phyloP scores from a whole-genome alignment of 2,797 vertebrate genomes.

The Nannoperca australis region DNA sequence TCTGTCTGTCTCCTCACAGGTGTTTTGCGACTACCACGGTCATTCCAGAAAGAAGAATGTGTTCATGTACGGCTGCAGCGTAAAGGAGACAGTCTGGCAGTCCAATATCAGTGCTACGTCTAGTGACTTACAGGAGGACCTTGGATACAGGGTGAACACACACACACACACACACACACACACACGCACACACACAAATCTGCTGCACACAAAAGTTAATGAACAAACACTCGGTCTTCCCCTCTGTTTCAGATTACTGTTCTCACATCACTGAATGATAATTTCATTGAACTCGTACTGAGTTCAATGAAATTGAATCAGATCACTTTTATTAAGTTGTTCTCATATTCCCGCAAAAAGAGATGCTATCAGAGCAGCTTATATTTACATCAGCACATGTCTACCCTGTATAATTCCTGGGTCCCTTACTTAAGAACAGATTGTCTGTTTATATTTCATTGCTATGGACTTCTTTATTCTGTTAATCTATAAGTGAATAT shows the following conservation, averaged over 20 bases:
- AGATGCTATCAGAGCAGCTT: neutral
- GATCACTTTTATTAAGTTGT: conserved; percentile 22
- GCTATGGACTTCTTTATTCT: neutral
- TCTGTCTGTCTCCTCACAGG: conserved; percentile 78
- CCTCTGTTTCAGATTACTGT: conserved; percentile 13
- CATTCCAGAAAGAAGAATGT: conserved; percentile 99
- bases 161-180: conserved; percentile 14
- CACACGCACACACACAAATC: neutral
- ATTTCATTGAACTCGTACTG: conserved; percentile 21
- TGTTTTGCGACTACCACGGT: conserved; percentile 98
- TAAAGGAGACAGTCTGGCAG: conserved; percentile 98
- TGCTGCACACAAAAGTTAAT: neutral
- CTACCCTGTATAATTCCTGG: neutral
- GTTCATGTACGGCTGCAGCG: conserved; percentile 98
- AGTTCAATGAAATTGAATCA: too few relatives aligned
- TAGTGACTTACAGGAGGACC: conserved; percentile 92
- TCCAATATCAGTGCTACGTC: conserved; percentile 87
- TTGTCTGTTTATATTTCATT: conserved; percentile 1
- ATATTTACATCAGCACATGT: neutral
- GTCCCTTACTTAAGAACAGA: neutral
- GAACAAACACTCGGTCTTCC: neutral
- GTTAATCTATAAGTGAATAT: neutral
- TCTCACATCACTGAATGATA: conserved; percentile 20
- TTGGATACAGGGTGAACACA: conserved; percentile 87
- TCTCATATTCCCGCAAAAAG: neutral